These are phyloP conservation scores for Diaperis boleti DNA, from an alignment of 2,888 invertebrate genomes.

Conservation along the genomic window DNA sequence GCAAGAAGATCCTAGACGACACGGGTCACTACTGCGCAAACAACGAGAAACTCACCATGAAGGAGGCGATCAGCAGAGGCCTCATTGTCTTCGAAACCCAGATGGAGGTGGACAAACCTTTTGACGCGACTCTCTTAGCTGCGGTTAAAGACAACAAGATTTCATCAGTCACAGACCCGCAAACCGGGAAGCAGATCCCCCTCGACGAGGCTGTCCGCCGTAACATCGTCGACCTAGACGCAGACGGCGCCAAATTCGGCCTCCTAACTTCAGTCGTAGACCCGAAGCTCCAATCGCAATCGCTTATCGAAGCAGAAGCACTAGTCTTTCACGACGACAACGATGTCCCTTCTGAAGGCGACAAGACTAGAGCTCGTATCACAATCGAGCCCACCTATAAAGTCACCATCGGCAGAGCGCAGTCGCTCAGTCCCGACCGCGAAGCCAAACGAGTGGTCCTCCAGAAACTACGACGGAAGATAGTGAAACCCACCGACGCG, in stretches of 20 bases:
- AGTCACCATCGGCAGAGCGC: slow-evolving; percentile 74
- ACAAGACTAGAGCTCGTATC: slow-evolving; percentile 70
- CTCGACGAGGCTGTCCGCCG: slow-evolving; percentile 82
- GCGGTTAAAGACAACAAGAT: slow-evolving; percentile 84
- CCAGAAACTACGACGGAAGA: slow-evolving; percentile 83
- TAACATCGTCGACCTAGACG: slow-evolving; percentile 79
- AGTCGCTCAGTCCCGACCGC: slow-evolving; percentile 70
- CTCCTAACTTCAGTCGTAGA: too few relatives aligned
- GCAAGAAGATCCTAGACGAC: slow-evolving; percentile 81
- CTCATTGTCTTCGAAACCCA: slow-evolving; percentile 73
- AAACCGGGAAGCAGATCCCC: slow-evolving; percentile 74
- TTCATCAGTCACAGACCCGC: slow-evolving; percentile 78
- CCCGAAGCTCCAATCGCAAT: slow-evolving; percentile 69
- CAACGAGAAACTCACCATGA: slow-evolving; percentile 75
- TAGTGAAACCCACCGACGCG: slow-evolving; percentile 82
- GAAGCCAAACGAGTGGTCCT: slow-evolving; percentile 78
- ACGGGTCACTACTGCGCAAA: slow-evolving; percentile 79
- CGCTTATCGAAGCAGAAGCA: slow-evolving; percentile 51
- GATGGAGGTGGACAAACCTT: slow-evolving; percentile 67
- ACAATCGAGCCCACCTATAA: slow-evolving; percentile 77
- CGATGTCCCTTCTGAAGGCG: slow-evolving; percentile 64
- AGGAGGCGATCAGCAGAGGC: slow-evolving; percentile 77
- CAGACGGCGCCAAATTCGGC: slow-evolving; percentile 83
- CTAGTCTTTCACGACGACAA: slow-evolving; percentile 29
- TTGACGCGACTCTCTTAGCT: slow-evolving; percentile 76